Evolutionary conservation across 1,140 invertebrate genomes (phyloP).

Genomic region (Conus betulinus): DNA sequence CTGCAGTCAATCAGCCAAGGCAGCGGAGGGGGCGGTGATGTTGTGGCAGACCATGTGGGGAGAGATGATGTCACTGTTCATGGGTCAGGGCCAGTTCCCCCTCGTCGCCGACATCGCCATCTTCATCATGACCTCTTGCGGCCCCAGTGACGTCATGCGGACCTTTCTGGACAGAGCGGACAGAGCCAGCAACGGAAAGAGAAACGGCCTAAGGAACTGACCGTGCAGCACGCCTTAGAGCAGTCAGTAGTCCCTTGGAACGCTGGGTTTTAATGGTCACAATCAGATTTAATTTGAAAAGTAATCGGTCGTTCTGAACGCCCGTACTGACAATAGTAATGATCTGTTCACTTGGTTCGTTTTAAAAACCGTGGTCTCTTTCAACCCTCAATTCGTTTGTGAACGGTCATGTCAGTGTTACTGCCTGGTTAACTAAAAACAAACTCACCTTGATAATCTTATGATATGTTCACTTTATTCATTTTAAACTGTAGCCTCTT

Average conservation of each 20-base stretch:
- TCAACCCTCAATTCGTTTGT: too few relatives aligned
- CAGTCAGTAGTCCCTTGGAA: not conserved
- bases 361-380: too few relatives aligned
- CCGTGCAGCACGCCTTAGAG: slow-evolving; percentile 13
- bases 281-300: too few relatives aligned
- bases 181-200: slow-evolving; percentile 3
- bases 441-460: too few relatives aligned
- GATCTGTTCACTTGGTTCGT: too few relatives aligned
- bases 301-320: too few relatives aligned
- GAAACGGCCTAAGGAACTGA: slow-evolving; percentile 5
- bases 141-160: not conserved
- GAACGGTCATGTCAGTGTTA: too few relatives aligned
- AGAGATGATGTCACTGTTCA: slow-evolving; percentile 6
- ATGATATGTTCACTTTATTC: too few relatives aligned
- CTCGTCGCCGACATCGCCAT: not conserved
- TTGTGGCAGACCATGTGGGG: slow-evolving; percentile 20
- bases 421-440: too few relatives aligned
- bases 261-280: too few relatives aligned
- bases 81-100: not conserved
- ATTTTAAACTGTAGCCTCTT: too few relatives aligned
- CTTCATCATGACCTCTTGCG: not conserved
- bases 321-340: too few relatives aligned
- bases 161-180: slow-evolving; percentile 27
- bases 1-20: not conserved
- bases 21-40: not conserved